Percentiles rank a stretch among this genome's conserved stretches.
Evolutionary conservation across 2,113 vertebrate species (phyloP).

Genomic region (Cryptotis parvus): DNA sequence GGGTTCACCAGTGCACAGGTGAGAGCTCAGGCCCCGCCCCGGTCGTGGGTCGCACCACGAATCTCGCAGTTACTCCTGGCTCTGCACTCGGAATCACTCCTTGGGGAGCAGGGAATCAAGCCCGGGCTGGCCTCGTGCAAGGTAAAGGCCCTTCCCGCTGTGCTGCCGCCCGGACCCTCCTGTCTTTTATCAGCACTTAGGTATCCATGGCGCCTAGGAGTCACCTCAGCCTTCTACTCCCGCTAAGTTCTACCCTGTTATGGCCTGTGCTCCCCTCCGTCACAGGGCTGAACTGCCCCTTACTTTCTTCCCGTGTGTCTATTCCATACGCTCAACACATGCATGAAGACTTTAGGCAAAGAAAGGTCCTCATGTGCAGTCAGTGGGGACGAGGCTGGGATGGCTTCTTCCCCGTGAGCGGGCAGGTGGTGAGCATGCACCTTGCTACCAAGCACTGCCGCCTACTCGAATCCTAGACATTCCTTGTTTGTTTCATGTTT

Average conservation of each 20-base stretch:
- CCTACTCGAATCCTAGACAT: neutral
- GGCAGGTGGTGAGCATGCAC: neutral
- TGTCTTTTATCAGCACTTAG: too few species aligned
- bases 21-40: too few species aligned
- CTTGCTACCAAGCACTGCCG: neutral
- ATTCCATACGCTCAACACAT: neutral
- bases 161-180: too few species aligned
- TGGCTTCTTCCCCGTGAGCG: neutral
- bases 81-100: too few species aligned
- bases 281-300: neutral
- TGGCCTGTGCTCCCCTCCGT: neutral
- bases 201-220: too few species aligned
- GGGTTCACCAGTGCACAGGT: too few species aligned
- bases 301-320: neutral
- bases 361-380: neutral
- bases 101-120: too few species aligned
- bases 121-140: too few species aligned
- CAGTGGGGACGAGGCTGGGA: neutral
- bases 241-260: neutral
- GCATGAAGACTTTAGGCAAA: neutral
- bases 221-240: constrained; percentile 13
- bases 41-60: too few species aligned
- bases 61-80: too few species aligned
- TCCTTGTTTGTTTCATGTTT: too few species aligned
- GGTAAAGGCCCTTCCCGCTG: too few species aligned